A percentile compares a stretch with the other conserved stretches of the same genome.
phyloP scores from a whole-genome alignment of 92 coral and sea anemone genomes.

The Porites lobata region DNA sequence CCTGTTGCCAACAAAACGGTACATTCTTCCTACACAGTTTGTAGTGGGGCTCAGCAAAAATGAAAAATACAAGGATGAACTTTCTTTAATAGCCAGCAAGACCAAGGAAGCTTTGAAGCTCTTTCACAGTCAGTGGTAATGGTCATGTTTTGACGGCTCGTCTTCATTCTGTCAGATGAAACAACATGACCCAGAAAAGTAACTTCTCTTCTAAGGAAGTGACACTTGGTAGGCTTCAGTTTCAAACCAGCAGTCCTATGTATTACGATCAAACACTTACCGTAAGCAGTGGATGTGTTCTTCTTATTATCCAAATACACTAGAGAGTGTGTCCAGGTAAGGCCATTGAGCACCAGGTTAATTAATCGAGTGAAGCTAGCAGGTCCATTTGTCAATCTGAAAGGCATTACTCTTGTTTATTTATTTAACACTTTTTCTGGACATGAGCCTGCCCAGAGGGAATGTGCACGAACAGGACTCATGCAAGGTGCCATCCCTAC shows the following conservation, averaged over 20 bases:
- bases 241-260: conserved; percentile 26
- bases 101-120: not conserved
- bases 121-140: not conserved
- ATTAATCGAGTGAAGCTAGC: conserved; percentile 47
- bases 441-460: no score
- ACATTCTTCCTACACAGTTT: no score
- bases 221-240: conserved; percentile 36
- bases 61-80: not conserved
- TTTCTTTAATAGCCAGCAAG: not conserved
- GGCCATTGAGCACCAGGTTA: conserved; percentile 22
- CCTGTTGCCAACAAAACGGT: no score
- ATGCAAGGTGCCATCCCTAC: no score
- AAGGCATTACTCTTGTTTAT: conserved; percentile 36
- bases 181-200: conserved; percentile 45
- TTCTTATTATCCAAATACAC: not conserved
- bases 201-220: conserved; percentile 19
- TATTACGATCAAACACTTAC: conserved; percentile 16
- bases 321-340: not conserved
- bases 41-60: no score
- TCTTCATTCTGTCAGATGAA: conserved; percentile 3
- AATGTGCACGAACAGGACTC: no score
- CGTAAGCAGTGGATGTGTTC: conserved; percentile 38
- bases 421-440: no score
- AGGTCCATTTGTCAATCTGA: conserved; percentile 49
- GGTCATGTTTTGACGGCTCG: not conserved